Conservation (phyloP, 2,797 vertebrate genomes). For the Lithobates sylvaticus region DNA sequence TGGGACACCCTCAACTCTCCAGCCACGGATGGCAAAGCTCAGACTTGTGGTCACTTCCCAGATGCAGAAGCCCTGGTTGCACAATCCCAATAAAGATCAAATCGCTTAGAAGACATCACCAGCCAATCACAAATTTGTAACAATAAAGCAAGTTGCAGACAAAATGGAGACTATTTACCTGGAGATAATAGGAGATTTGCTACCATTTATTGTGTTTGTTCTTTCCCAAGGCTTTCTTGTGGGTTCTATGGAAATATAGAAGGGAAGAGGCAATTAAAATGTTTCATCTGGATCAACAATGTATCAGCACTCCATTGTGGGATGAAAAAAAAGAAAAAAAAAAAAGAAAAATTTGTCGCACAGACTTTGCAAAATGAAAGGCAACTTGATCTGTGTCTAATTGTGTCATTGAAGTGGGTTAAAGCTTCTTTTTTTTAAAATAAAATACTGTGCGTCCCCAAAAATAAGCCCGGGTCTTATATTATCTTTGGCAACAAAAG, state of each 20-base stretch:
- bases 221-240: conserved; percentile 98
- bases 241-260: conserved; percentile 80
- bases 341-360: no score
- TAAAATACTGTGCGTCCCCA: no score
- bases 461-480: no score
- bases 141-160: neutral
- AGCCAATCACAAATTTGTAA: neutral
- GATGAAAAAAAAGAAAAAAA: no score
- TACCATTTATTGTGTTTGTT: conserved; percentile 96
- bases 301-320: no score
- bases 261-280: neutral
- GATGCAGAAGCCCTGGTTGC: neutral
- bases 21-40: neutral
- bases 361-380: no score
- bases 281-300: no score
- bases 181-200: conserved; percentile 98
- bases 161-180: conserved; percentile 79
- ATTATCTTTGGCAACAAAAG: no score
- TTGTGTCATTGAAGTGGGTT: no score
- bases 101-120: neutral
- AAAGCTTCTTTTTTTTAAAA: no score
- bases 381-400: no score
- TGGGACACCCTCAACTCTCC: neutral
- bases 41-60: neutral
- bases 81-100: neutral